Evolutionary conservation across 1,140 invertebrate species (phyloP).

Genomic region (Drosophila albomicans): DNA sequence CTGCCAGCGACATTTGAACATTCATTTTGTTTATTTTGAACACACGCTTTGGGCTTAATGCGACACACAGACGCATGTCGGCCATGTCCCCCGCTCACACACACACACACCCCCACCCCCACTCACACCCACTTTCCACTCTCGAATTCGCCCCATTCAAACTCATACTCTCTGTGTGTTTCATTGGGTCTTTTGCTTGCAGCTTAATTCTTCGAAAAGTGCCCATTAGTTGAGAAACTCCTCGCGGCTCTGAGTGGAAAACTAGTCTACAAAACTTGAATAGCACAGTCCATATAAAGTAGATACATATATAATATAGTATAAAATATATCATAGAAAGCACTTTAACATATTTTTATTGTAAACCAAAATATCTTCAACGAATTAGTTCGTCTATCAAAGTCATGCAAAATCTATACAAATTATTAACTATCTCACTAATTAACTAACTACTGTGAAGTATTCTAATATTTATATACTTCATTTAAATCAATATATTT

Average conservation of each 20-base stretch:
- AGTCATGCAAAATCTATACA: too few species aligned
- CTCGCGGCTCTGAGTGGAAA: neutral
- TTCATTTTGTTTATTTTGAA: slow-evolving; percentile 75
- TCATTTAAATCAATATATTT: too few species aligned
- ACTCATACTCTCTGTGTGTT: neutral
- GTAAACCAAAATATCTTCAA: too few species aligned
- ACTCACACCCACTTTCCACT: neutral
- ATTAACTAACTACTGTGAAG: too few species aligned
- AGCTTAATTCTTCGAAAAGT: slow-evolving; percentile 16
- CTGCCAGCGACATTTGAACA: slow-evolving; percentile 78
- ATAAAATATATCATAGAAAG: too few species aligned
- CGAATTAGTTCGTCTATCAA: too few species aligned
- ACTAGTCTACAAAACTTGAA: neutral
- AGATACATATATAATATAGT: neutral
- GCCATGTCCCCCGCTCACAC: neutral
- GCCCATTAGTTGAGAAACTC: slow-evolving; percentile 10
- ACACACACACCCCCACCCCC: neutral
- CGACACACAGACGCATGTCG: slow-evolving; percentile 47
- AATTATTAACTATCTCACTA: too few species aligned
- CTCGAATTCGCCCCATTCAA: neutral
- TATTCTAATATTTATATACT: too few species aligned
- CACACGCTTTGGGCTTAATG: slow-evolving; percentile 65
- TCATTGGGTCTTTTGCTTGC: slow-evolving; percentile 4
- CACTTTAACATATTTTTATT: too few species aligned
- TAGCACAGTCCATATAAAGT: neutral